Base-by-base conservation (phyloP, 2,113 vertebrate species). In the Psephotus haematonotus region DNA sequence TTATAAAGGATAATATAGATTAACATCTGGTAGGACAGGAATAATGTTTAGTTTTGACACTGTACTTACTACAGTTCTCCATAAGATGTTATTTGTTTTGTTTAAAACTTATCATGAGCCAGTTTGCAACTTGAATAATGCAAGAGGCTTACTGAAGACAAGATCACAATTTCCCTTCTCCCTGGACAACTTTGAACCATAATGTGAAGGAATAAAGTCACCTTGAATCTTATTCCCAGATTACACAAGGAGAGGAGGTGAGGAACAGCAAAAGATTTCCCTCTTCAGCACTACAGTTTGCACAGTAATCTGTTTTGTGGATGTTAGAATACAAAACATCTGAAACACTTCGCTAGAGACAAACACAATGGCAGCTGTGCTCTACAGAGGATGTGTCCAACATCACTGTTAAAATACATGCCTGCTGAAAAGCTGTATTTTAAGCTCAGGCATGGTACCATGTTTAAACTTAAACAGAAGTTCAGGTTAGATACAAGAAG, bases 381-480 rank as follows among this genome's bases (percentile, higher is more conserved):
- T 47, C 29, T 2, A 2, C 12, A 47, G 23, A 91, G 3, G 14
- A 67, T 37, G n/a, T 33, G 31, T 11, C 49, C 47, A 41, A 29
- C 0, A 1, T 6, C 31, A 57, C 13, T 5, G 1, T 20, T 49
- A 46, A 47, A 67, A 49, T 17, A 59, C 3, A 1, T 0, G 1
- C 33, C 59, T 63, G 16, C 31, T 50, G 23, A 18, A 79, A 78
- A 22, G 15, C 39, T 79, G 24, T 6, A 39, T 47, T 62, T 50
- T 27, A 52, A 76, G 27, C 9, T 52, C 31, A 28, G 35, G 27
- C 18, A 52, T 31, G 20, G 52, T n/a, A 24, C 7, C 4, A 3
- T 11, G 57, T 35, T 59, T 35, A 59, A 35, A 59, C 57, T 35
- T 59, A 59, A 24, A 24, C 57, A 33, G 22, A 35, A 59, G n/a